Evolutionary conservation across 35 echinoderm and acorn worm genomes (phyloP).

Genomic region (Lytechinus pictus): DNA sequence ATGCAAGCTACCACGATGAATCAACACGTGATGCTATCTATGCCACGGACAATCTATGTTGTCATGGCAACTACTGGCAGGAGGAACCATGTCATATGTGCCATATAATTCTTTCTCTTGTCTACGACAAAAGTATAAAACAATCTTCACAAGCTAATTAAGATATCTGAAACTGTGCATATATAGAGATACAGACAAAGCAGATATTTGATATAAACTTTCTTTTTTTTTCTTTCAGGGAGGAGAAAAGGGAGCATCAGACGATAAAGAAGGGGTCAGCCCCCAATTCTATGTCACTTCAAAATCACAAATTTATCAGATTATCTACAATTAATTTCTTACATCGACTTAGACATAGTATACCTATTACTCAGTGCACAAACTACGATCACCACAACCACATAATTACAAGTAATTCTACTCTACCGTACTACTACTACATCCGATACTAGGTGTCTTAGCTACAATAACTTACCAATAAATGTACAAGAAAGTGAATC

Average conservation of each 20-base stretch:
- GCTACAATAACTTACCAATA: conserved; percentile 54
- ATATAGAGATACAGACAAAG: conserved; percentile 55
- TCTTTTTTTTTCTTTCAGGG: conserved; percentile 23
- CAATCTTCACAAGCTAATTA: not conserved
- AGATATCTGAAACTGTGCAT: conserved; percentile 50
- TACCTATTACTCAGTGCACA: conserved; percentile 35
- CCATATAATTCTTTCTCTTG: conserved; percentile 43
- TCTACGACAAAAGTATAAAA: conserved; percentile 51
- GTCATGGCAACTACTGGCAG: conserved; percentile 23
- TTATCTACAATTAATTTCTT: conserved; percentile 52
- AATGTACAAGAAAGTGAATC: conserved; percentile 45
- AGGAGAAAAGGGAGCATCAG: not conserved
- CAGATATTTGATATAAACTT: not conserved
- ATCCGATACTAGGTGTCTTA: conserved; percentile 14
- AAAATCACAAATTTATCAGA: conserved; percentile 49
- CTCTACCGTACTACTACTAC: conserved; percentile 39
- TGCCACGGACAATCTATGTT: not conserved
- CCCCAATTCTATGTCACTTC: conserved; percentile 23
- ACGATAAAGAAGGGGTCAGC: conserved; percentile 26
- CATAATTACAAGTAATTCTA: not conserved
- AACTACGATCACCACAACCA: conserved; percentile 53
- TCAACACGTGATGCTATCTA: not conserved
- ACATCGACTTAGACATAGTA: conserved; percentile 26
- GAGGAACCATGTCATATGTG: conserved; percentile 39
- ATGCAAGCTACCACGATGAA: not conserved